A percentile compares a stretch with the other conserved stretches of the same genome.
These are phyloP conservation scores for Bedellia somnulentella DNA, from an alignment of 2,888 invertebrate genomes.

Conservation along the genomic window DNA sequence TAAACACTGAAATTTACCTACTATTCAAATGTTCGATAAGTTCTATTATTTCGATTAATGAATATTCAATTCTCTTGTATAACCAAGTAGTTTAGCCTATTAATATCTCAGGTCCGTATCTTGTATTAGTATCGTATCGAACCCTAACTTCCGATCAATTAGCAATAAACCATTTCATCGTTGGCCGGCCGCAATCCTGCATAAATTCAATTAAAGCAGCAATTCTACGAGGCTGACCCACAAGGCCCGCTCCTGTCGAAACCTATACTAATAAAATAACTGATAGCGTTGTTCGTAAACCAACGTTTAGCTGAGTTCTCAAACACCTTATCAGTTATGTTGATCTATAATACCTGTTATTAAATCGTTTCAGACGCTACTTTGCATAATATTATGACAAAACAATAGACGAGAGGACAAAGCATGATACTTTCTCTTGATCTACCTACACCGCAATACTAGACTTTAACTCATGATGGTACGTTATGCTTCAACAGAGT, in stretches of 20 bases:
- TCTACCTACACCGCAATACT: no score
- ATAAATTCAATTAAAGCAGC: conserved; percentile 44
- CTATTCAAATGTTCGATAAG: no score
- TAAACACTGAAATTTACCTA: conserved; percentile 37
- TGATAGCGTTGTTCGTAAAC: conserved; percentile 19
- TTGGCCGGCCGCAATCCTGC: conserved; percentile 28
- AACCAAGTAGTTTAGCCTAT: conserved; percentile 1
- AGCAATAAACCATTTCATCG: conserved; percentile 38
- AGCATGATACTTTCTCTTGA: conserved; percentile 3
- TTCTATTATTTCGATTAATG: no score
- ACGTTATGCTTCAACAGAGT: no score
- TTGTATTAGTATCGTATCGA: no score
- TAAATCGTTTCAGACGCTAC: not conserved
- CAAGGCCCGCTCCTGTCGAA: conserved; percentile 22
- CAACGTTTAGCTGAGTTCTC: conserved; percentile 16
- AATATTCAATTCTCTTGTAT: no score
- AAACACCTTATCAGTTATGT: conserved; percentile 8
- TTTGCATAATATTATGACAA: conserved; percentile 3
- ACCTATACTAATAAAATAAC: conserved; percentile 40
- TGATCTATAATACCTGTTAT: not conserved
- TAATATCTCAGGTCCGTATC: conserved; percentile 1
- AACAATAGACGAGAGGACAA: no score
- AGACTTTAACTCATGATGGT: no score
- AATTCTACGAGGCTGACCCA: conserved; percentile 13
- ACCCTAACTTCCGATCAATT: conserved; percentile 24